Conservation (phyloP, 2,888 invertebrate species). For the Polymixis flavicincta region DNA sequence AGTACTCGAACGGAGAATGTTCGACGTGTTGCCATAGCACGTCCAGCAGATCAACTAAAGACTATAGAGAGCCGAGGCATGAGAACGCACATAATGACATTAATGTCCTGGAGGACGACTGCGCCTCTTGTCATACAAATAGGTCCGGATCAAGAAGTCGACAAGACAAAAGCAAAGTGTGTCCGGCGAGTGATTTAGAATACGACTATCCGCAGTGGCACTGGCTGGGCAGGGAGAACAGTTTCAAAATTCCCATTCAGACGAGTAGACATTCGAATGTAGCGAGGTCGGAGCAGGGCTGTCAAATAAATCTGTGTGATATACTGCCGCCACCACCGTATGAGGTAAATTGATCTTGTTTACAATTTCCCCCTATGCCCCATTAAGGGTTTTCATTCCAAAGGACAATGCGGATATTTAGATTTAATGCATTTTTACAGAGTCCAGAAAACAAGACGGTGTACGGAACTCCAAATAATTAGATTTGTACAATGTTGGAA, state of each 20-base stretch:
- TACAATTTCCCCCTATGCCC: slow-evolving; percentile 73
- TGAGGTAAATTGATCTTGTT: slow-evolving; percentile 88
- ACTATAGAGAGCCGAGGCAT: slow-evolving; percentile 86
- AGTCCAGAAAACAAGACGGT: slow-evolving; percentile 85
- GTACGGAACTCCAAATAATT: slow-evolving; percentile 70
- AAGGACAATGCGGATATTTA: slow-evolving; percentile 68
- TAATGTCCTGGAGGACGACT: slow-evolving; percentile 86
- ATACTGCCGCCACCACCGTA: slow-evolving; percentile 92
- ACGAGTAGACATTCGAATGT: slow-evolving; percentile 87
- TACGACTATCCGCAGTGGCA: slow-evolving; percentile 90
- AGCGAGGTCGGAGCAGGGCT: slow-evolving; percentile 88
- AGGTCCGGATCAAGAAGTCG: slow-evolving; percentile 87
- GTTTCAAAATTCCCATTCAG: slow-evolving; percentile 90
- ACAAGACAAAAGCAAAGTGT: slow-evolving; percentile 89
- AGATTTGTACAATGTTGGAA: slow-evolving; percentile 49
- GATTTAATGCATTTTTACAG: slow-evolving; percentile 74
- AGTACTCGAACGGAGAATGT: slow-evolving; percentile 88
- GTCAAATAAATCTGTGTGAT: slow-evolving; percentile 92
- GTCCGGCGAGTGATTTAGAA: slow-evolving; percentile 88
- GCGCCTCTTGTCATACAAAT: slow-evolving; percentile 87
- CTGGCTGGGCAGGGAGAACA: slow-evolving; percentile 89
- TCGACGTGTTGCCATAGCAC: slow-evolving; percentile 89
- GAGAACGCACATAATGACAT: slow-evolving; percentile 85
- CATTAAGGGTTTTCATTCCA: slow-evolving; percentile 70
- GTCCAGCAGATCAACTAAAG: slow-evolving; percentile 88